Evolutionary conservation across 2,888 invertebrate genomes (phyloP).

Genomic region (Panorpa germanica): DNA sequence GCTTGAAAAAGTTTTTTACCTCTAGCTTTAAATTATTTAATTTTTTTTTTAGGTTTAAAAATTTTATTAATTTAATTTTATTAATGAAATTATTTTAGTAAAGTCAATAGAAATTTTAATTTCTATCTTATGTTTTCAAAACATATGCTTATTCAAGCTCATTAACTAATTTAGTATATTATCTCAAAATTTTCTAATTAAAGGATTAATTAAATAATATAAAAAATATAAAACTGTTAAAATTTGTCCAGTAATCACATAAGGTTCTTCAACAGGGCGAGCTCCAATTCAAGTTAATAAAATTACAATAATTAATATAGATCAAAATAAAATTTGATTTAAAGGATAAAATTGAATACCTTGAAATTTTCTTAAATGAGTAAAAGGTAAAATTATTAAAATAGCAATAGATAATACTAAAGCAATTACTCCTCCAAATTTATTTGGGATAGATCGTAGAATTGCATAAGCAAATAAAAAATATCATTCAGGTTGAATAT

Average conservation of each 20-base stretch:
- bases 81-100: conserved; percentile 26
- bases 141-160: conserved; percentile 46
- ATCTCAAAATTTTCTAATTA: conserved; percentile 33
- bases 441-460: conserved; percentile 61
- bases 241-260: conserved; percentile 37
- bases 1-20: conserved; percentile 45
- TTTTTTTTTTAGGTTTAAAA: conserved; percentile 35
- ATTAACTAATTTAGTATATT: conserved; percentile 34
- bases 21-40: conserved; percentile 38
- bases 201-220: conserved; percentile 33
- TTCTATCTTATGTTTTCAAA: conserved; percentile 52
- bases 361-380: conserved; percentile 33
- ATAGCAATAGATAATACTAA: conserved; percentile 45
- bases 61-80: conserved; percentile 22
- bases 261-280: conserved; percentile 46
- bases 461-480: conserved; percentile 70
- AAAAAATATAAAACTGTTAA: conserved; percentile 36
- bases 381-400: conserved; percentile 38
- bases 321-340: conserved; percentile 40
- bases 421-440: conserved; percentile 55
- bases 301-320: conserved; percentile 30
- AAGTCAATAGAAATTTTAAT: conserved; percentile 36
- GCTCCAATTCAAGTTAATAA: conserved; percentile 55
- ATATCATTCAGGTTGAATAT: conserved; percentile 75
- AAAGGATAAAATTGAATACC: conserved; percentile 38